Percentiles rank a stretch among this genome's conserved stretches.
Conservation (phyloP, 2,113 vertebrate species). For the Prietella phreatophila region DNA sequence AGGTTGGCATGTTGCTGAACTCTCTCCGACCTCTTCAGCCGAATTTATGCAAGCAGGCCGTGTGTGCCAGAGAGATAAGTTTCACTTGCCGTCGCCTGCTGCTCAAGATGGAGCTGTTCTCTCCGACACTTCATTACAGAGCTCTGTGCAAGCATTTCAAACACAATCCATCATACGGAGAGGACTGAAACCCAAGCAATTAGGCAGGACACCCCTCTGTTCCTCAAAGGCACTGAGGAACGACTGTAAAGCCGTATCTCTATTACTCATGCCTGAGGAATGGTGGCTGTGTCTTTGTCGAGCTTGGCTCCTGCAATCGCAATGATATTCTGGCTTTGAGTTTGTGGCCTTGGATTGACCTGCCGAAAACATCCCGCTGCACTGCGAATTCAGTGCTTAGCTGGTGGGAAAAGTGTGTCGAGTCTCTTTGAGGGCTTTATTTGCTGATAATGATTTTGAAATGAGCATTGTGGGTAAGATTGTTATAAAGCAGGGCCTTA, state of each 20-base stretch:
- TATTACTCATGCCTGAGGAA: constrained; percentile 36
- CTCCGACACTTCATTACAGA: constrained; percentile 43
- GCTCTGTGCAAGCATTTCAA: constrained; percentile 39
- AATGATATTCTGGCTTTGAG: background rate
- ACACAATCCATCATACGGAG: constrained; percentile 43
- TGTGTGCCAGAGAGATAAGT: constrained; percentile 27
- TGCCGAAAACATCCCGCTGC: background rate
- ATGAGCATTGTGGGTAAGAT: constrained; percentile 16
- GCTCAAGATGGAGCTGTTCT: constrained; percentile 18
- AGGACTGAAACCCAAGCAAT: constrained; percentile 45
- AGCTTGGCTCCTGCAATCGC: constrained; percentile 11
- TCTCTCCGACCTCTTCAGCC: constrained; percentile 41
- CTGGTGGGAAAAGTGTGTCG: constrained; percentile 3
- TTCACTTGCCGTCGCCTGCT: constrained; percentile 23
- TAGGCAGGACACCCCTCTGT: constrained; percentile 47
- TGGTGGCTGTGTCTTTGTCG: constrained; percentile 20
- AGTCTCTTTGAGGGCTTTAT: constrained; percentile 5
- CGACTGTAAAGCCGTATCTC: constrained; percentile 23
- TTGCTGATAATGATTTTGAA: constrained; percentile 39
- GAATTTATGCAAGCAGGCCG: constrained; percentile 55
- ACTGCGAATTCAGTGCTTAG: constrained; percentile 10
- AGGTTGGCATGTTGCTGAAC: constrained; percentile 40
- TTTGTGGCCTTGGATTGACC: constrained; percentile 5
- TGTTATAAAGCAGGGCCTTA: constrained; percentile 7
- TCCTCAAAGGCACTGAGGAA: constrained; percentile 32